Evolutionary conservation across 2,888 invertebrate species (phyloP).

Genomic region (Amphipoea oculea): DNA sequence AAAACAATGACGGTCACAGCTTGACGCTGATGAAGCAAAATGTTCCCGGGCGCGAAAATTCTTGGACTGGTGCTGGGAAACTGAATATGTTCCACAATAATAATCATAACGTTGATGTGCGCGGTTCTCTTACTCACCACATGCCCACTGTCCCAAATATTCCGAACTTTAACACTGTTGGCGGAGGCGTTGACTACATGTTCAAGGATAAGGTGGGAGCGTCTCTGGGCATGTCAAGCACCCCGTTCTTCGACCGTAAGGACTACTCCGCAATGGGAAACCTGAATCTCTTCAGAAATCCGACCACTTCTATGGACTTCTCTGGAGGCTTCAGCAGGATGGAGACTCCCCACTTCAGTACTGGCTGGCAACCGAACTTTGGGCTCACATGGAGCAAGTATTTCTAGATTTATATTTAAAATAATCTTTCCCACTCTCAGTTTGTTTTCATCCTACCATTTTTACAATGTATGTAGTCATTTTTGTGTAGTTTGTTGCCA

Average conservation of each 20-base stretch:
- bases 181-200: conserved; percentile 59
- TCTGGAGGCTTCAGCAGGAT: conserved; percentile 47
- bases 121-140: conserved; percentile 52
- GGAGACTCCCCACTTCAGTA: conserved; percentile 59
- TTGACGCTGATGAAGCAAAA: conserved; percentile 33
- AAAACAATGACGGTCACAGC: conserved; percentile 43
- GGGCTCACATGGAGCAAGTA: conserved; percentile 44
- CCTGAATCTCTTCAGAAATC: conserved; percentile 53
- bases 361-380: conserved; percentile 61
- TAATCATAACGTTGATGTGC: conserved; percentile 42
- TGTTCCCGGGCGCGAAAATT: conserved; percentile 25
- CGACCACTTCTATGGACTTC: conserved; percentile 25
- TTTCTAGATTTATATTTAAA: conserved; percentile 37
- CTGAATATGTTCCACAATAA: conserved; percentile 37
- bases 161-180: conserved; percentile 57
- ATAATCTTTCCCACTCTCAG: background rate
- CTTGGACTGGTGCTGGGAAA: conserved; percentile 38
- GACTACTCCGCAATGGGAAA: conserved; percentile 62
- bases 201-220: conserved; percentile 48
- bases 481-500: background rate
- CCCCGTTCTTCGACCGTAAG: conserved; percentile 62
- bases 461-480: background rate
- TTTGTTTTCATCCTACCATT: background rate
- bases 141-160: conserved; percentile 40
- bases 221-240: conserved; percentile 55